phyloP scores from a whole-genome alignment of 2,113 vertebrate species.

The Orientallactaga bullata region DNA sequence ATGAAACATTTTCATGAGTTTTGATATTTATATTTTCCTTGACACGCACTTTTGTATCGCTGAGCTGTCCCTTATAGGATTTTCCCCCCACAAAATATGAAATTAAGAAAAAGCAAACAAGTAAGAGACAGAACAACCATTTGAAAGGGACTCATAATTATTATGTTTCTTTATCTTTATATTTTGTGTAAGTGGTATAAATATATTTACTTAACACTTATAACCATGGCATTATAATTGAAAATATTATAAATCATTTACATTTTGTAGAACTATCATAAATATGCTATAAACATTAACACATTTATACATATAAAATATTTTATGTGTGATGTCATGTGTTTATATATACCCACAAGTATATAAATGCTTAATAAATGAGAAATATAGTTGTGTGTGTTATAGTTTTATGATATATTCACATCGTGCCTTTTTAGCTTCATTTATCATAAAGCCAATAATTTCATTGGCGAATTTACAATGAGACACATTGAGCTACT shows the following conservation, averaged over 20 bases:
- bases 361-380: not conserved
- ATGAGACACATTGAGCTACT: slow-evolving; percentile 11
- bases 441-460: slow-evolving; percentile 42
- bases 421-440: slow-evolving; percentile 50
- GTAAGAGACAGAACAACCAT: slow-evolving; percentile 23
- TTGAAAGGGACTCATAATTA: slow-evolving; percentile 20
- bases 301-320: not conserved
- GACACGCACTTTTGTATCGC: not conserved
- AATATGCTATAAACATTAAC: slow-evolving; percentile 19
- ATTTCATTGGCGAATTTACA: slow-evolving; percentile 54
- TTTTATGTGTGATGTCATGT: slow-evolving; percentile 23
- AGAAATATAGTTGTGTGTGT: not conserved
- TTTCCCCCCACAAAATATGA: not conserved
- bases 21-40: slow-evolving; percentile 38
- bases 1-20: slow-evolving; percentile 30
- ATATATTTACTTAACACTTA: slow-evolving; percentile 21
- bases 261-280: slow-evolving; percentile 18
- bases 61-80: not conserved
- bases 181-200: slow-evolving; percentile 22
- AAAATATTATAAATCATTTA: slow-evolving; percentile 10
- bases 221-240: slow-evolving; percentile 21
- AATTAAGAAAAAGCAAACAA: slow-evolving; percentile 53
- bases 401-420: slow-evolving; percentile 44
- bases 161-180: slow-evolving; percentile 45
- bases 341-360: not conserved